phyloP scores from a whole-genome alignment of 1,140 invertebrate species.

The Leguminivora glycinivorella region DNA sequence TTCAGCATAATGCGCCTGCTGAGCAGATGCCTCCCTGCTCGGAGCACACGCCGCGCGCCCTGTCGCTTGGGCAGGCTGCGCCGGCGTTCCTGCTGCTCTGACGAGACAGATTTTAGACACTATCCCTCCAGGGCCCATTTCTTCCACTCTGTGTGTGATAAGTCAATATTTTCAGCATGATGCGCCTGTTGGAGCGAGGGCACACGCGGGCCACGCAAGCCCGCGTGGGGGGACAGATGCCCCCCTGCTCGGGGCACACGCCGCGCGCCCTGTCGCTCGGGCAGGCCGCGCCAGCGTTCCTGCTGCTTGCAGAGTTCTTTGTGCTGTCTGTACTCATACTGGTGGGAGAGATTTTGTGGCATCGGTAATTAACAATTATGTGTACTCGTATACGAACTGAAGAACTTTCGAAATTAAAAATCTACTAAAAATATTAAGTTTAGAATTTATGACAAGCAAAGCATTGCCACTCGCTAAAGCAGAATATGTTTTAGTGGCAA shows the following conservation, averaged over 20 bases:
- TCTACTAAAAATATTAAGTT: too few species aligned
- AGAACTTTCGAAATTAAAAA: too few species aligned
- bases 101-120: constrained; percentile 49
- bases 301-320: constrained; percentile 41
- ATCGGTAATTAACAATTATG: constrained; percentile 39
- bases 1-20: constrained; percentile 30
- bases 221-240: constrained; percentile 3
- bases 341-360: constrained; percentile 49
- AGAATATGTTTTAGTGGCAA: too few species aligned
- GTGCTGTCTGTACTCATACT: constrained; percentile 44
- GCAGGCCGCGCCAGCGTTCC: constrained; percentile 63
- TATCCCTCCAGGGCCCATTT: too few species aligned
- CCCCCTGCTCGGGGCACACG: constrained; percentile 22
- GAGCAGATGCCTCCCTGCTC: constrained; percentile 23
- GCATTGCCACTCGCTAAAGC: too few species aligned
- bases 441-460: too few species aligned
- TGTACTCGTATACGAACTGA: neutral
- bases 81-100: constrained; percentile 59
- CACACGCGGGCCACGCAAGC: constrained; percentile 1
- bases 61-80: constrained; percentile 48
- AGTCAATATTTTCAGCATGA: constrained; percentile 17
- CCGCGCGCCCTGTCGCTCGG: constrained; percentile 32
- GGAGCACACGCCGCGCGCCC: constrained; percentile 22
- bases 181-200: constrained; percentile 31
- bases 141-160: too few species aligned